Conservation (phyloP, 2,888 invertebrate species). For the Nemurella pictetii region DNA sequence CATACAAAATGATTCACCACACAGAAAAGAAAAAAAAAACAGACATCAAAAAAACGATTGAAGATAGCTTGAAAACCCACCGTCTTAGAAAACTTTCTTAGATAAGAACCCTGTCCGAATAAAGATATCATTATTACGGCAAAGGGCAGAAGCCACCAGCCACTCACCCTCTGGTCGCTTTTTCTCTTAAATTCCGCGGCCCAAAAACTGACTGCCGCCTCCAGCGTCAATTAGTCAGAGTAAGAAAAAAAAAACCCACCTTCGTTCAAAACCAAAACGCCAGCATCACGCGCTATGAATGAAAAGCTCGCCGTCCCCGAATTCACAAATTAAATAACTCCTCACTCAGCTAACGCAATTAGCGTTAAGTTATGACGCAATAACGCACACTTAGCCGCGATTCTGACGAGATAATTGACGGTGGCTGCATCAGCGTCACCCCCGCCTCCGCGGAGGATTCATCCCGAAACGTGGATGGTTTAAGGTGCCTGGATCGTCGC, state of each 20-base stretch:
- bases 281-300: too few species aligned
- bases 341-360: neutral
- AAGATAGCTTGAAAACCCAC: neutral
- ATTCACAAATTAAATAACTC: neutral
- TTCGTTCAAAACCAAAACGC: neutral
- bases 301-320: neutral
- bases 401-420: neutral
- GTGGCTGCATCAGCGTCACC: too few species aligned
- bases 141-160: neutral
- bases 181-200: neutral
- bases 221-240: neutral
- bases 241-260: neutral
- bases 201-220: neutral
- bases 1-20: neutral
- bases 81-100: neutral
- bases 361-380: neutral
- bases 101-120: constrained; percentile 2
- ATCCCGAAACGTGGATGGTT: too few species aligned
- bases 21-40: neutral
- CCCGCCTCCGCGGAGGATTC: too few species aligned
- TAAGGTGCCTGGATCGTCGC: too few species aligned
- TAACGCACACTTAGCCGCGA: neutral
- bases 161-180: neutral
- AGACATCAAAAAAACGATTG: neutral
- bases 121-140: neutral